Evolutionary conservation across 1,140 invertebrate species (phyloP), one percentile per base, ranked within the genome.

Genomic region (Zophobas atratus): DNA sequence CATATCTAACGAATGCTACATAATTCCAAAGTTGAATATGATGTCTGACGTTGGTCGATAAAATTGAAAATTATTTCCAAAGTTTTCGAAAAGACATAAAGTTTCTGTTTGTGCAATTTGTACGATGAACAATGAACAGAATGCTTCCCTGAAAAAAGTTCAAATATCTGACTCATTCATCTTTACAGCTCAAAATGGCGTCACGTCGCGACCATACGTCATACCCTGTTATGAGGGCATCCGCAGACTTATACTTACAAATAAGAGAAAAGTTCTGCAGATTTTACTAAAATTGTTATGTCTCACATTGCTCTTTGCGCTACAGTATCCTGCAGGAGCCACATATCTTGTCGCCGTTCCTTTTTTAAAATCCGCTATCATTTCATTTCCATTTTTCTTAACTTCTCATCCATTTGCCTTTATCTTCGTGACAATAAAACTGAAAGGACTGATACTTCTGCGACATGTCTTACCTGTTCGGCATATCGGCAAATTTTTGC

Each of bases 251-350:
- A 74, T 77, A 80, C 71, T 77, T 78, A 72, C 79, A 80, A 78
- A 80, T 80, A 80, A 78, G 71, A 77, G 76, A 78, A 77, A 78
- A 80, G 60, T 78, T 80, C 48, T 72, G 35, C 51, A 63, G 76
- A 77, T 80, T 76, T 77, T 73, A 77, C 71, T 75, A 70, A 80
- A 70, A 80, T 77, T 80, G 76, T 78, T 71, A 78, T 80, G 76
- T 78, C 79, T 57, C 78, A 77, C 71, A 75, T 72, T 77, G 75
- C 75, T 77, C 77, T 79, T 77, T 79, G 77, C 76, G 67, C 72
- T 70, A 70, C 56, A 63, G 71, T 33, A 51, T 72, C 46, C 34
- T 38, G n/a, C 35, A 51, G 49, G 49, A 51, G 70, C 51, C 6
- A 72, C 49, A 72, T 72, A 72, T 72, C 46, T 51, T 38, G n/a